Conservation (phyloP, 2,113 vertebrate genomes). For the Suncus etruscus region DNA sequence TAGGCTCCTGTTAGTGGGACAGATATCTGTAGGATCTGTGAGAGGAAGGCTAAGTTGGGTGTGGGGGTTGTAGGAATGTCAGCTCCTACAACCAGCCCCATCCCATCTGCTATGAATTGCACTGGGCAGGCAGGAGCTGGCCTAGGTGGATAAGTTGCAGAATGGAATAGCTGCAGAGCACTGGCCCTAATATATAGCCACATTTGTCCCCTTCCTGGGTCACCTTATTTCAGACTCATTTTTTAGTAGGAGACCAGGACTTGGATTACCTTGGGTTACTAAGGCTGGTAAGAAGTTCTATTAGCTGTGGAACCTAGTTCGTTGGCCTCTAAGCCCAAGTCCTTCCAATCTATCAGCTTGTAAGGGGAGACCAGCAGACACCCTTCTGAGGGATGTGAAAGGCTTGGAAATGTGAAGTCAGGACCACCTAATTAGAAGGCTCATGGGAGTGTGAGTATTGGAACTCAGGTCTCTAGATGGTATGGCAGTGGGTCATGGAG, state of each 20-base stretch:
- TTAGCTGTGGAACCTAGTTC: background rate
- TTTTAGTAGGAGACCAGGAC: slow-evolving; percentile 2
- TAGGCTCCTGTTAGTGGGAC: background rate
- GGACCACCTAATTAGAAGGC: background rate
- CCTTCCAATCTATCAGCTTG: background rate
- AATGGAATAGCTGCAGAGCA: background rate
- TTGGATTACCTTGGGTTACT: background rate
- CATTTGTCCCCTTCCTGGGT: accelerated
- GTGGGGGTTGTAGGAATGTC: no score
- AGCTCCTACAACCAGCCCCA: no score
- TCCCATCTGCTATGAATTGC: background rate
- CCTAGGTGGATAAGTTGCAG: background rate
- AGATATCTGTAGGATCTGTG: background rate
- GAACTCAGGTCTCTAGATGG: background rate
- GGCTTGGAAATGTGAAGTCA: background rate
- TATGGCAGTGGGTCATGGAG: background rate
- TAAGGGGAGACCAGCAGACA: background rate
- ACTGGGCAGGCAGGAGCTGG: background rate
- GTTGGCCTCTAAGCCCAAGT: background rate
- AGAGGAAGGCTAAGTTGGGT: background rate
- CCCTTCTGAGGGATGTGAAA: no score
- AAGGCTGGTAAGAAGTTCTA: accelerated
- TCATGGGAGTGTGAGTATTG: background rate
- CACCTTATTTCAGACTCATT: background rate
- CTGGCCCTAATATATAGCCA: accelerated